phyloP scores from a whole-genome alignment of 2,888 invertebrate genomes.

The Athetis lepigone region DNA sequence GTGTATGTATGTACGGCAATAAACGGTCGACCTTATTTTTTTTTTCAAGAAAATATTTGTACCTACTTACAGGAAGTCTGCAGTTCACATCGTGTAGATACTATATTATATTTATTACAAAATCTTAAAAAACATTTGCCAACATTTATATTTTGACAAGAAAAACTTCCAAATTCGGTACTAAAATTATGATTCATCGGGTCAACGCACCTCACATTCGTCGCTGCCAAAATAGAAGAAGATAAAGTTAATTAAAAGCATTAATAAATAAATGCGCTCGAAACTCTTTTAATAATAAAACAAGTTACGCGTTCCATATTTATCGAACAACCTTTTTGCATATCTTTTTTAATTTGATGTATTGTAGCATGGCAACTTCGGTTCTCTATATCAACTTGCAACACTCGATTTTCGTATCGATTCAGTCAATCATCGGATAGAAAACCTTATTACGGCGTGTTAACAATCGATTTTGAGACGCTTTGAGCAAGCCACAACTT shows the following conservation, averaged over 20 bases:
- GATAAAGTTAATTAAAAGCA: constrained; percentile 87
- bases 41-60: constrained; percentile 77
- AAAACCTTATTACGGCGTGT: constrained; percentile 56
- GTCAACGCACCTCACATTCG: constrained; percentile 80
- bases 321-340: constrained; percentile 82
- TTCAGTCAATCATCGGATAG: constrained; percentile 44
- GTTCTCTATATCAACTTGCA: constrained; percentile 64
- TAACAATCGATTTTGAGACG: constrained; percentile 59
- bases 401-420: constrained; percentile 59
- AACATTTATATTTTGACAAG: constrained; percentile 57
- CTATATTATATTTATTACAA: constrained; percentile 49
- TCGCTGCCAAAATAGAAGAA: constrained; percentile 83
- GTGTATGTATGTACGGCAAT: constrained; percentile 80
- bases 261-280: constrained; percentile 85
- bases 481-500: constrained; percentile 53
- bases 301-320: constrained; percentile 77
- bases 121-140: constrained; percentile 55
- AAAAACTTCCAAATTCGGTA: constrained; percentile 64
- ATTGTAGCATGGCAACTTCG: constrained; percentile 66
- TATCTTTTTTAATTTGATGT: constrained; percentile 85
- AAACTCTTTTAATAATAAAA: constrained; percentile 78
- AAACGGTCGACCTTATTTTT: constrained; percentile 86
- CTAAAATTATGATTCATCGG: constrained; percentile 73
- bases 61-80: constrained; percentile 81
- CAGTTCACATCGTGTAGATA: constrained; percentile 82